phyloP scores from a whole-genome alignment of 2,113 vertebrate species.

The Pogonocichla stellata region DNA sequence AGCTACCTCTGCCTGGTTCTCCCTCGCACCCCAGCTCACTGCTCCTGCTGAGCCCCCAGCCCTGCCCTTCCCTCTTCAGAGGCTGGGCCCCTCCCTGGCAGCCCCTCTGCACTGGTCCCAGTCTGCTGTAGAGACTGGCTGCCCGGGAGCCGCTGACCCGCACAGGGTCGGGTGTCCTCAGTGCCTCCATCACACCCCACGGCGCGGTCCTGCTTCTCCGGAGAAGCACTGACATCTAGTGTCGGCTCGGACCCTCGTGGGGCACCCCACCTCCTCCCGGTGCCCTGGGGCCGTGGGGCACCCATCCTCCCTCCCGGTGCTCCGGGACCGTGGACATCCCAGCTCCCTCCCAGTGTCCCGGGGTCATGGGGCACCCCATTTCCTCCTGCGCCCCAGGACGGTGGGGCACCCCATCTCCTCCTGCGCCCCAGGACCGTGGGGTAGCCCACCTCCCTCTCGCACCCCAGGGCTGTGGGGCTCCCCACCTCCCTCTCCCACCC shows the following conservation, averaged over 20 bases:
- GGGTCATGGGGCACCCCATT: not conserved
- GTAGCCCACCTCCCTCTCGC: too few species aligned
- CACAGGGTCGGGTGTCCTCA: not conserved
- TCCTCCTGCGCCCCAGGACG: too few species aligned
- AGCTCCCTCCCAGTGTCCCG: too few species aligned
- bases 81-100: accelerated
- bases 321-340: too few species aligned
- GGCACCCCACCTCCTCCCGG: not conserved
- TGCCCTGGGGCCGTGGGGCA: accelerated
- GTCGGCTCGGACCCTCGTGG: not conserved
- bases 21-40: accelerated
- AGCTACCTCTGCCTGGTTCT: not conserved
- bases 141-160: not conserved
- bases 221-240: slow-evolving; percentile 57
- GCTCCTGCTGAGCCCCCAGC: accelerated
- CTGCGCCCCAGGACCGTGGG: too few species aligned
- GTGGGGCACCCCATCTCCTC: not conserved
- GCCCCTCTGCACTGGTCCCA: not conserved
- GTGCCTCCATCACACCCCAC: not conserved
- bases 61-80: not conserved
- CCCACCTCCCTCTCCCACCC: too few species aligned
- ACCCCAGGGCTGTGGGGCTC: too few species aligned
- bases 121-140: not conserved
- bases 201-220: not conserved
- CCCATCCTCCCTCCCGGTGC: not conserved